Conservation (phyloP, 1,140 invertebrate genomes). For the Diabrotica undecimpunctata region DNA sequence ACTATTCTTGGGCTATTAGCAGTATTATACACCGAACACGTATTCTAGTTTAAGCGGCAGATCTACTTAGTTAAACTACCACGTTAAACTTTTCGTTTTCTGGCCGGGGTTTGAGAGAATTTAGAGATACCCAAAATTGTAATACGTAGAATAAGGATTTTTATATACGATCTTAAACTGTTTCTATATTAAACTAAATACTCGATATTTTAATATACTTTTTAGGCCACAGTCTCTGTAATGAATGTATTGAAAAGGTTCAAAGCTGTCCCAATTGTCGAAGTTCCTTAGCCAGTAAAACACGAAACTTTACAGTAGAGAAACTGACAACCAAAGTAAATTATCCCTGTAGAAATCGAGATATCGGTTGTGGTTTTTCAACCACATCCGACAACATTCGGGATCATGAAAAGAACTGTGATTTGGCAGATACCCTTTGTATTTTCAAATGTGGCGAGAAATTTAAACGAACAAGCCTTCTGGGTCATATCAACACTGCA, state of each 20-base stretch:
- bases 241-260: conserved; percentile 48
- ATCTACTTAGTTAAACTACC: too few relatives aligned
- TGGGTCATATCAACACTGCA: neutral
- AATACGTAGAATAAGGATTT: too few relatives aligned
- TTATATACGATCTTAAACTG: too few relatives aligned
- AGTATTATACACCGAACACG: too few relatives aligned
- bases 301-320: conserved; percentile 51
- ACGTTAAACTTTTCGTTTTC: too few relatives aligned
- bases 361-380: conserved; percentile 22
- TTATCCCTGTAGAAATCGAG: conserved; percentile 26
- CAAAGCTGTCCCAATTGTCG: conserved; percentile 52
- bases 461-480: neutral
- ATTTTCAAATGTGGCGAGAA: conserved; percentile 11
- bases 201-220: neutral
- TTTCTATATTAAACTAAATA: too few relatives aligned
- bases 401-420: conserved; percentile 18
- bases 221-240: conserved; percentile 52
- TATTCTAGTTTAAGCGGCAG: too few relatives aligned
- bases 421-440: conserved; percentile 17
- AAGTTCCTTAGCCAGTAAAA: conserved; percentile 44
- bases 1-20: too few relatives aligned
- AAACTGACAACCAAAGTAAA: conserved; percentile 23
- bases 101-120: too few relatives aligned
- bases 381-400: conserved; percentile 24
- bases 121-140: too few relatives aligned